Conservation (phyloP, 1,140 invertebrate species). For the Fopius arisanus region DNA sequence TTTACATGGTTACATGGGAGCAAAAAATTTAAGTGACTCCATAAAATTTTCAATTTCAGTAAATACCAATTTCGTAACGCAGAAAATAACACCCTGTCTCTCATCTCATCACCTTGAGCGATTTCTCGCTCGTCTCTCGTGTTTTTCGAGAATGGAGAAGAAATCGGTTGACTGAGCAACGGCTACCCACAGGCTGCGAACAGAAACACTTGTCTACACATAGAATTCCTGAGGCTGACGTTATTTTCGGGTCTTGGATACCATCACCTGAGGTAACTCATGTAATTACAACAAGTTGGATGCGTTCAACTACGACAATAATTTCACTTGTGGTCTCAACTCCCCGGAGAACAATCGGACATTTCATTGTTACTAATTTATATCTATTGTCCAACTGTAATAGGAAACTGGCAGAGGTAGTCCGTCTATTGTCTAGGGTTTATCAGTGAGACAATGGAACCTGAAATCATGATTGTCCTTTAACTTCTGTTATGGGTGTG, state of each 20-base stretch:
- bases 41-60: no score
- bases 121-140: no score
- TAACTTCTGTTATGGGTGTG: no score
- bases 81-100: no score
- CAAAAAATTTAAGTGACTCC: no score
- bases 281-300: neutral
- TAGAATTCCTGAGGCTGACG: neutral
- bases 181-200: neutral
- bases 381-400: neutral
- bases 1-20: no score
- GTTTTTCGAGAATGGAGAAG: no score
- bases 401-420: neutral
- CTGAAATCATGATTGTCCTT: no score
- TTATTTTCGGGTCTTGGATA: neutral
- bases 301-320: neutral
- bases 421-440: neutral
- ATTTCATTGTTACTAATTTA: neutral
- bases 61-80: no score
- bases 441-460: neutral
- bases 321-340: neutral
- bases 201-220: neutral
- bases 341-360: neutral
- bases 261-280: neutral
- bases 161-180: neutral
- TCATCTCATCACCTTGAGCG: no score